Evolutionary conservation across 2,113 vertebrate species (phyloP).

Genomic region (Gorsachius goisagi): DNA sequence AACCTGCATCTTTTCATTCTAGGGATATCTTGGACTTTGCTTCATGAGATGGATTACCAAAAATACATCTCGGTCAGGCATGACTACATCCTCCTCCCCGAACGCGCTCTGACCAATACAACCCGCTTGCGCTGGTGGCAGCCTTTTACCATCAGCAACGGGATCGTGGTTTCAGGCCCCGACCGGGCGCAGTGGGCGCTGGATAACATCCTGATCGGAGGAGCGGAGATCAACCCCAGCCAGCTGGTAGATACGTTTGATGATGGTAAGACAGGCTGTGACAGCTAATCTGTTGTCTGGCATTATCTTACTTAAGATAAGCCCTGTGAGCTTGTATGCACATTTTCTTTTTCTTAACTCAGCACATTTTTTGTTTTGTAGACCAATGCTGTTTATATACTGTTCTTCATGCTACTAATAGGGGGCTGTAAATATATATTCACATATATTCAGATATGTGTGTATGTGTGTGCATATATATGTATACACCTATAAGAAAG

Average conservation of each 20-base stretch:
- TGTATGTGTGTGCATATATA: no score
- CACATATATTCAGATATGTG: not conserved
- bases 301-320: not conserved
- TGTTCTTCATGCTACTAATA: not conserved
- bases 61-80: conserved; percentile 94
- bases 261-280: conserved; percentile 80
- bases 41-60: conserved; percentile 98
- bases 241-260: conserved; percentile 93
- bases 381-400: not conserved
- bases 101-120: conserved; percentile 88
- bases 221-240: conserved; percentile 97
- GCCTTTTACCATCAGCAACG: conserved; percentile 86
- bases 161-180: conserved; percentile 82
- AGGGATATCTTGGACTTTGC: conserved; percentile 95
- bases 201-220: conserved; percentile 95
- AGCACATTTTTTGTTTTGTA: not conserved
- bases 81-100: conserved; percentile 92
- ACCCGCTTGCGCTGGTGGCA: conserved; percentile 98
- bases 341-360: not conserved
- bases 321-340: not conserved
- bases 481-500: not conserved
- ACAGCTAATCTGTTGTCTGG: not conserved
- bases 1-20: not conserved
- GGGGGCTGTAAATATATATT: not conserved
- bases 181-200: conserved; percentile 97